Conservation (phyloP, 2,797 vertebrate genomes). For the Gallinago stenura region DNA sequence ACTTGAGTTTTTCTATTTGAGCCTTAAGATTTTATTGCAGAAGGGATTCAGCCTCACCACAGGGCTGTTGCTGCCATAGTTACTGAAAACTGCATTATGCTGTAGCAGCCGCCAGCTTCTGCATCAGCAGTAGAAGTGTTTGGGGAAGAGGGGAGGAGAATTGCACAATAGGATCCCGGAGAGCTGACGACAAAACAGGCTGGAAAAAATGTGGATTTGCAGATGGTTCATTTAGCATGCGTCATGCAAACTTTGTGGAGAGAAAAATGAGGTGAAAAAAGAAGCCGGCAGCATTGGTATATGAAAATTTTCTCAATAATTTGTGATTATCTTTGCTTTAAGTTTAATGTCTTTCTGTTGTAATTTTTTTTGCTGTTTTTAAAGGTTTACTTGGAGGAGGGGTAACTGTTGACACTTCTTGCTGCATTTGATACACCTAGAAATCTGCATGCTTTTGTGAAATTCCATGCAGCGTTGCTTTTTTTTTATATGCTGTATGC, state of each 20-base stretch:
- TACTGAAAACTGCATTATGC: conserved; percentile 75
- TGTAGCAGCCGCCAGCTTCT: conserved; percentile 70
- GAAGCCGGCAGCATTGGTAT: not conserved
- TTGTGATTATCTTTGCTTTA: conserved; percentile 1
- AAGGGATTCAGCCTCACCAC: conserved; percentile 28
- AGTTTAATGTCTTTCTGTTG: conserved; percentile 28
- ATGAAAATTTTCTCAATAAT: conserved; percentile 18
- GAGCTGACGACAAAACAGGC: conserved; percentile 47
- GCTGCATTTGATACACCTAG: not conserved
- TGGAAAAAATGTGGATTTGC: conserved; percentile 46
- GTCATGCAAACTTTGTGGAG: conserved; percentile 21
- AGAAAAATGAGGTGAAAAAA: conserved; percentile 22
- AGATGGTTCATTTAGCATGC: conserved; percentile 24
- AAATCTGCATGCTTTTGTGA: conserved; percentile 20
- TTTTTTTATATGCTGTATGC: not conserved
- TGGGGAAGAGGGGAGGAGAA: conserved; percentile 60
- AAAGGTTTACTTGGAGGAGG: not conserved
- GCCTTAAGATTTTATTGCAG: conserved; percentile 32
- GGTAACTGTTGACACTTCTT: conserved; percentile 18
- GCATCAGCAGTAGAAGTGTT: conserved; percentile 62
- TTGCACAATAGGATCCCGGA: conserved; percentile 54
- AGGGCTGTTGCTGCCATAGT: conserved; percentile 64
- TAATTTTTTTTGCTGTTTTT: conserved; percentile 28
- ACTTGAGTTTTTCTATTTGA: conserved; percentile 26
- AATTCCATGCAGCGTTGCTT: not conserved